phyloP scores from a whole-genome alignment of 2,113 vertebrate species.

The Balaeniceps rex region DNA sequence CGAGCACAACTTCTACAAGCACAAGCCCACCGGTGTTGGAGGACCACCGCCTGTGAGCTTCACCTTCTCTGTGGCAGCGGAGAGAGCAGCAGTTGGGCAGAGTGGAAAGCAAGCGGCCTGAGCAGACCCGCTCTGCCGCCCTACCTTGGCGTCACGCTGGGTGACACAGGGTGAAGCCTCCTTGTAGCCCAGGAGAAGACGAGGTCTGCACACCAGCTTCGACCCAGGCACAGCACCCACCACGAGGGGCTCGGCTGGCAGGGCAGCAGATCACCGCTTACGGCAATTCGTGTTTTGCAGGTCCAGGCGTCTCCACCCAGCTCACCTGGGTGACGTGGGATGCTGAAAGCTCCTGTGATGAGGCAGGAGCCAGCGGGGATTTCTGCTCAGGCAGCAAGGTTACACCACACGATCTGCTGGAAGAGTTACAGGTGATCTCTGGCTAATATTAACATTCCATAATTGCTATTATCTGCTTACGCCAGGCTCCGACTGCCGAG shows the following conservation, averaged over 20 bases:
- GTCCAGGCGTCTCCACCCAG: not conserved
- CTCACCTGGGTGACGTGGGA: constrained; percentile 36
- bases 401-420: not conserved
- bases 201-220: not conserved
- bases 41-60: not conserved
- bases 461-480: not conserved
- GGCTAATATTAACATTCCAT: not conserved
- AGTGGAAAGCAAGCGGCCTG: not conserved
- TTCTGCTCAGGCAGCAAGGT: not conserved
- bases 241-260: constrained; percentile 6
- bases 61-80: fast-evolving
- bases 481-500: not conserved
- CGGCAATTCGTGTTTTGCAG: not conserved
- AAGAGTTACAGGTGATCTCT: not conserved
- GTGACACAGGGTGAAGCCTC: not conserved
- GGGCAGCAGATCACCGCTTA: not conserved
- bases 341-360: constrained; percentile 16
- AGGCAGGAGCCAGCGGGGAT: constrained; percentile 12
- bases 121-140: not conserved
- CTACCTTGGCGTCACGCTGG: not conserved
- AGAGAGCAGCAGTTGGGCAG: not conserved
- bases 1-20: not conserved
- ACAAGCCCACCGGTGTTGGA: fast-evolving
- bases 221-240: constrained; percentile 1
- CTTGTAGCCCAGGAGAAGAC: not conserved